Evolutionary conservation across 2,113 vertebrate species (phyloP).

Genomic region (Elgaria multicarinata): DNA sequence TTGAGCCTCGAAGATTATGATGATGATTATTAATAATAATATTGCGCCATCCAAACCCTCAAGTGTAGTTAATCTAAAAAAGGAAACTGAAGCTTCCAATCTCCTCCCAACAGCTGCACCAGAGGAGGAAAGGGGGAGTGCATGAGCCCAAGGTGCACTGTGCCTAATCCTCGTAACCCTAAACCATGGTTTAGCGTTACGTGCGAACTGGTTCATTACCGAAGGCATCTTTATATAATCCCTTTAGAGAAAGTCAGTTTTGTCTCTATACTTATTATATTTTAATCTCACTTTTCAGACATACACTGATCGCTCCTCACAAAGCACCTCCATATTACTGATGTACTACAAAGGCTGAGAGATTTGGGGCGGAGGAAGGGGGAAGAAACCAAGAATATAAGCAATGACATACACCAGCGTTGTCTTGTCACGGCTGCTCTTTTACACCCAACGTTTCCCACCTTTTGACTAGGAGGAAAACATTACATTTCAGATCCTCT

Average conservation of each 20-base stretch:
- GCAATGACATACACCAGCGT: background rate
- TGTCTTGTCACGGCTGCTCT: background rate
- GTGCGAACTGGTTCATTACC: background rate
- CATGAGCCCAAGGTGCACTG: background rate
- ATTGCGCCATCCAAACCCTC: no score
- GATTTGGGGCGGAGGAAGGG: background rate
- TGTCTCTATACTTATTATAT: background rate
- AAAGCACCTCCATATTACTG: background rate
- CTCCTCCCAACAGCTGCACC: no score
- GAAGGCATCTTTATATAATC: background rate
- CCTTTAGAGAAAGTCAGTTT: background rate
- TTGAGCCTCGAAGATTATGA: no score
- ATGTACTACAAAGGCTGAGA: background rate
- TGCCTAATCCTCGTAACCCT: background rate
- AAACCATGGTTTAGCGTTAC: background rate
- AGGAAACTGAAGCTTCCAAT: no score
- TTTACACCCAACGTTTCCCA: background rate
- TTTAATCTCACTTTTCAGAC: background rate
- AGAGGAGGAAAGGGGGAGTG: no score
- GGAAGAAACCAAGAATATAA: background rate
- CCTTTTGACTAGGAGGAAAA: rapidly evolving
- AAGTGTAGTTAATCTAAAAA: no score
- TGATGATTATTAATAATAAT: no score
- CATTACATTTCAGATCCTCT: slow-evolving; percentile 3
- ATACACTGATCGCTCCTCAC: no score